A percentile compares a stretch with the other conserved stretches of the same genome.
Conservation (phyloP, 2,113 vertebrate genomes). For the Ursus arctos region DNA sequence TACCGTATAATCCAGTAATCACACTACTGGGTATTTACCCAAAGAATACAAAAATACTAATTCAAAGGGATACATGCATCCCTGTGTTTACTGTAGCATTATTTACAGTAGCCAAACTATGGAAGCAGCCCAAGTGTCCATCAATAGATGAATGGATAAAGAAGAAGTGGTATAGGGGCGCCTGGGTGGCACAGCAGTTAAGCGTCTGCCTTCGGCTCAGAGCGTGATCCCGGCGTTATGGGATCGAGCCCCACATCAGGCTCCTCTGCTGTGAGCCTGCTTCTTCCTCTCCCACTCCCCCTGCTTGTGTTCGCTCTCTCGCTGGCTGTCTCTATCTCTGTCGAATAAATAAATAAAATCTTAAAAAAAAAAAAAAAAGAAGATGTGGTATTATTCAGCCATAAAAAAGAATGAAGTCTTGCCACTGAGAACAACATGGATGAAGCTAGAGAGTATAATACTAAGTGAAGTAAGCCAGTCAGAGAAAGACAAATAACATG, state of each 20-base stretch:
- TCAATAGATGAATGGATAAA: neutral
- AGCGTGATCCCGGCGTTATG: too few species aligned
- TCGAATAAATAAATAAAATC: too few species aligned
- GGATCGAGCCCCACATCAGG: too few species aligned
- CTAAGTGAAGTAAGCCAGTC: neutral
- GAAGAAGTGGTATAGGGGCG: neutral
- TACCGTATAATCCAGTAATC: neutral
- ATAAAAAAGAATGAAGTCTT: neutral
- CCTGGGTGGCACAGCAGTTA: too few species aligned
- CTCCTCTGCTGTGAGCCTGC: too few species aligned
- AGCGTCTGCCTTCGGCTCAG: too few species aligned
- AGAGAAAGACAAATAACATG: neutral
- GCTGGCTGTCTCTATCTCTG: too few species aligned
- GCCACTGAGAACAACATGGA: neutral
- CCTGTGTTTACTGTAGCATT: neutral
- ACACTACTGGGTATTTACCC: neutral
- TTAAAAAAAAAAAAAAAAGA: neutral
- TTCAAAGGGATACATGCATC: neutral
- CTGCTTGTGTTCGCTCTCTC: too few species aligned
- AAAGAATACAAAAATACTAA: neutral
- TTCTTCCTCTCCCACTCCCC: too few species aligned
- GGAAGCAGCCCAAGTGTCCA: neutral
- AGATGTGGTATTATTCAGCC: neutral
- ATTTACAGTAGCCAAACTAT: neutral
- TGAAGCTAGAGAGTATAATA: neutral